These are phyloP conservation scores for Adelognathus sp. DNA, from an alignment of 2,888 invertebrate species.

Conservation along the genomic window DNA sequence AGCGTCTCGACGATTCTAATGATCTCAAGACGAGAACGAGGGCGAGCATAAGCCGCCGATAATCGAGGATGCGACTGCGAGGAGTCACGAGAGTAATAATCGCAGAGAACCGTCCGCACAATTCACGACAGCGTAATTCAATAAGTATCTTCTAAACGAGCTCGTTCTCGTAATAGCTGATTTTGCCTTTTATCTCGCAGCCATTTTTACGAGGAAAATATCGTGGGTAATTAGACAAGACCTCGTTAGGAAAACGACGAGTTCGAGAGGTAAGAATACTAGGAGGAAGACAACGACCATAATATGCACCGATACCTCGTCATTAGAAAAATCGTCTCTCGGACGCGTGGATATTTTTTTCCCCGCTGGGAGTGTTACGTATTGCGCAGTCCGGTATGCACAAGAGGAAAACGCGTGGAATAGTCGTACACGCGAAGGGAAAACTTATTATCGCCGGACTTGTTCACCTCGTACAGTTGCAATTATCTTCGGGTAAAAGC, in stretches of 20 bases:
- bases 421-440: slow-evolving; percentile 12
- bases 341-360: neutral
- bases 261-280: neutral
- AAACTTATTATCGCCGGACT: slow-evolving; percentile 22
- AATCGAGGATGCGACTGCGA: slow-evolving; percentile 5
- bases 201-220: slow-evolving; percentile 20
- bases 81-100: neutral
- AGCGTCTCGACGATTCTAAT: slow-evolving; percentile 23
- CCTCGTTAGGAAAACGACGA: slow-evolving; percentile 17
- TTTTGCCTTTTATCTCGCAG: slow-evolving; percentile 17
- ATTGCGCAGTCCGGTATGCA: neutral
- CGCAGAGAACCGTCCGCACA: neutral
- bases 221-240: slow-evolving; percentile 9
- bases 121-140: slow-evolving; percentile 3
- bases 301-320: neutral
- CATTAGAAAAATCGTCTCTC: slow-evolving; percentile 2
- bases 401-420: neutral
- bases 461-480: neutral
- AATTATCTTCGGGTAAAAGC: neutral
- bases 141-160: slow-evolving; percentile 30
- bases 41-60: slow-evolving; percentile 8
- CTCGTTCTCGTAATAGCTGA: slow-evolving; percentile 21
- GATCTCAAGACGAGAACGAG: neutral
- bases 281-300: neutral
- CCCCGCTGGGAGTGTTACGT: neutral